Base-by-base conservation (phyloP, 2,797 vertebrate species). In the Alcedo atthis region DNA sequence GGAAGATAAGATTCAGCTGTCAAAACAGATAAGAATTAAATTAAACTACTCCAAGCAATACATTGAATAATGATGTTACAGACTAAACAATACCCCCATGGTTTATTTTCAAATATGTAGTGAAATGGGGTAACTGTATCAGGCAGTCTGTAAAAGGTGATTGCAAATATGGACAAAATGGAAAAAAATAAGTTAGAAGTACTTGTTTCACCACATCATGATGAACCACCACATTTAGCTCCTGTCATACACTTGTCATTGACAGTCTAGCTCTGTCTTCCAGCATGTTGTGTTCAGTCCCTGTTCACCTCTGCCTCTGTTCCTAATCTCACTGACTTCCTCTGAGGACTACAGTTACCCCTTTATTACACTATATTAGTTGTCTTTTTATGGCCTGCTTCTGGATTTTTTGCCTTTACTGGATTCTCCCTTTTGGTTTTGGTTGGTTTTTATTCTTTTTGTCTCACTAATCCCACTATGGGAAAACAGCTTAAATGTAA, bases 1-100 rank as follows among this genome's bases (percentile, higher is more conserved):
- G 98, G 98, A 99, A 99, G 98, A 99, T 98, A 98, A 99, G 98
- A 98, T 99, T 99, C 97, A 99, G 98, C 99, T 99, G 98, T 98
- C 97, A 97, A 97, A 98, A 98, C 97, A 98, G 98, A 98, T 81
- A 97, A 94, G 94, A 86, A 91, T 91, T 54, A 85, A 95, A 96
- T 97, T 94, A 97, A 96, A 97, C 51, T 78, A 91, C 79, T 91
- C 90, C 42, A 75, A 94, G 88, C 74, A 92, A 94, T 63, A 92
- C 67, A 77, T 5, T 95, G 90, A 95, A 81, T 90, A 95, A 94
- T 75, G 66, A 89, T 92, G 87, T 85, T 96, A 73, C 68, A 95
- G 87, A 94, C 95, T 93, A 97, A 94, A 96, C 93, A 96, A 91
- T 53, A 91, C 0, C 14, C 40, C 25, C 4, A 3, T n/a, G 35